A percentile compares a stretch with the other conserved stretches of the same genome.
phyloP scores from a whole-genome alignment of 2,888 invertebrate species.

The Aproaerema taeniolella region DNA sequence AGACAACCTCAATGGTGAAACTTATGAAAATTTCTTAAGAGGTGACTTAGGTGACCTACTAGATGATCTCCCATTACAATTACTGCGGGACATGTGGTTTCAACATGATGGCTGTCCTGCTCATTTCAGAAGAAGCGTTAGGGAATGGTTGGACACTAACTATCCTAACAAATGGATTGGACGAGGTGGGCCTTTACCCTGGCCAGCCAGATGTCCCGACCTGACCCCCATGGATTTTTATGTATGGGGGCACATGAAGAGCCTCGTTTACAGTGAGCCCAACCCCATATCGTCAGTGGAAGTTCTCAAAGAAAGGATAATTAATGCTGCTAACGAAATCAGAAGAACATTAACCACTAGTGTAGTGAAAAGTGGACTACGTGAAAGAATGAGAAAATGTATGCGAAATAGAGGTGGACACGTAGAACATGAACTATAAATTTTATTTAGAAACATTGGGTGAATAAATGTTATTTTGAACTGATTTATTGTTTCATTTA shows the following conservation, averaged over 20 bases:
- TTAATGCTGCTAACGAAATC: neutral
- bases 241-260: neutral
- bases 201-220: neutral
- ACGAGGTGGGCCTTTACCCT: neutral
- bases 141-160: neutral
- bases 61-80: neutral
- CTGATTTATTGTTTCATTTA: neutral
- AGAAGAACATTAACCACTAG: neutral
- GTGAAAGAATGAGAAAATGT: neutral
- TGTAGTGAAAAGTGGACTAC: neutral
- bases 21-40: neutral
- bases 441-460: neutral
- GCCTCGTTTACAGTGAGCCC: neutral
- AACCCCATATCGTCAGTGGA: neutral
- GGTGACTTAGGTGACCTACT: neutral
- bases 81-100: neutral
- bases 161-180: neutral
- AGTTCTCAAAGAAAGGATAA: neutral
- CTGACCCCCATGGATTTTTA: neutral
- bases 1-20: no score
- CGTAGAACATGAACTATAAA: neutral
- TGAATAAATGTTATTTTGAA: neutral
- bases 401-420: neutral
- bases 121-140: neutral
- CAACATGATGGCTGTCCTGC: no score